These are phyloP conservation scores for Armadillidium nasatum DNA, from an alignment of 1,140 invertebrate genomes.

Conservation along the genomic window DNA sequence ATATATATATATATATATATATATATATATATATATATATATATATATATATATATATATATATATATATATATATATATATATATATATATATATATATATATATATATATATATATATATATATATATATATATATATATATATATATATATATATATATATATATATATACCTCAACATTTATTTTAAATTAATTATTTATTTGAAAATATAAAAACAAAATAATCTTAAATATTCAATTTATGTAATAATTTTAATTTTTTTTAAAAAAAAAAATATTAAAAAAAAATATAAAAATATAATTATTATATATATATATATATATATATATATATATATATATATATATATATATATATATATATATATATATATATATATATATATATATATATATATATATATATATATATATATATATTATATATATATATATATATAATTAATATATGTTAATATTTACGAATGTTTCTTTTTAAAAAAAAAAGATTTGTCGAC, in stretches of 20 bases:
- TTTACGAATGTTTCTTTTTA: no score
- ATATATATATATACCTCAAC: slow-evolving; percentile 12
- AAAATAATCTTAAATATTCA: no score
- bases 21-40: slow-evolving; percentile 9
- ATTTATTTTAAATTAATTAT: no score
- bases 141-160: slow-evolving; percentile 10
- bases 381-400: slow-evolving; percentile 13
- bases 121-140: slow-evolving; percentile 3
- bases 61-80: slow-evolving; percentile 9
- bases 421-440: slow-evolving; percentile 3
- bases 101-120: slow-evolving; percentile 12
- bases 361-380: slow-evolving; percentile 9
- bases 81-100: slow-evolving; percentile 13
- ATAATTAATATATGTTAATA: no score
- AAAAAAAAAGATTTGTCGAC: no score
- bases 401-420: slow-evolving; percentile 11
- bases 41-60: slow-evolving; percentile 13
- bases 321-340: slow-evolving; percentile 9
- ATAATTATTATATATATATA: not conserved
- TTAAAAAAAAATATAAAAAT: no score
- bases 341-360: slow-evolving; percentile 13
- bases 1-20: slow-evolving; percentile 14
- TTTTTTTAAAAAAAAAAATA: no score
- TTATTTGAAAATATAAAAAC: no score
- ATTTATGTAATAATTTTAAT: no score